These are phyloP conservation scores for Drosophila planitibia DNA, from an alignment of 2,888 invertebrate species.

Conservation along the genomic window DNA sequence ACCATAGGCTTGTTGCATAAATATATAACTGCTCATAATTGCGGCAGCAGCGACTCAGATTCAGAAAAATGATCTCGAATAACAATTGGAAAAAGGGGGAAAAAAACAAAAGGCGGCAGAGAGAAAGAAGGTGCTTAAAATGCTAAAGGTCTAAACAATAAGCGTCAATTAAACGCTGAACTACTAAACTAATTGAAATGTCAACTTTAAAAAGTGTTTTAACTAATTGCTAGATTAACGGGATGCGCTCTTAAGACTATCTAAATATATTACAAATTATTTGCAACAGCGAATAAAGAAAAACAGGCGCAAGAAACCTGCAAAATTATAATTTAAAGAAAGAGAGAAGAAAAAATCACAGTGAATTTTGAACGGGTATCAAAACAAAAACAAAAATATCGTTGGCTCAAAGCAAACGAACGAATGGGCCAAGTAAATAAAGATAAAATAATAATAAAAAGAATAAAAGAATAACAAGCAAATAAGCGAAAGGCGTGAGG, in stretches of 20 bases:
- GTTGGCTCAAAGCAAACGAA: slow-evolving; percentile 34
- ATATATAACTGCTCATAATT: slow-evolving; percentile 84
- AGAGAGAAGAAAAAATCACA: slow-evolving; percentile 61
- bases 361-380: slow-evolving; percentile 69
- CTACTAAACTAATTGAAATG: slow-evolving; percentile 24
- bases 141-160: slow-evolving; percentile 18
- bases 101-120: slow-evolving; percentile 34
- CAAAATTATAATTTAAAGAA: slow-evolving; percentile 16
- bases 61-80: slow-evolving; percentile 26
- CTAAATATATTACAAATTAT: slow-evolving; percentile 31
- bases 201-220: neutral
- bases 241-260: slow-evolving; percentile 47
- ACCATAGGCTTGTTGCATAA: slow-evolving; percentile 83
- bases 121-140: slow-evolving; percentile 14
- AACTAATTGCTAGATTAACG: slow-evolving; percentile 54
- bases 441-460: neutral
- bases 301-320: slow-evolving; percentile 36
- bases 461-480: slow-evolving; percentile 34
- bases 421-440: slow-evolving; percentile 31
- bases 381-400: slow-evolving; percentile 20
- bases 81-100: slow-evolving; percentile 21
- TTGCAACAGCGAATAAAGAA: slow-evolving; percentile 42
- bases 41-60: slow-evolving; percentile 83
- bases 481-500: slow-evolving; percentile 32
- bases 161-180: slow-evolving; percentile 13